Percentiles rank a stretch among this genome's conserved stretches.
phyloP scores from a whole-genome alignment of 1,140 invertebrate genomes.

The Ceratitis capitata region DNA sequence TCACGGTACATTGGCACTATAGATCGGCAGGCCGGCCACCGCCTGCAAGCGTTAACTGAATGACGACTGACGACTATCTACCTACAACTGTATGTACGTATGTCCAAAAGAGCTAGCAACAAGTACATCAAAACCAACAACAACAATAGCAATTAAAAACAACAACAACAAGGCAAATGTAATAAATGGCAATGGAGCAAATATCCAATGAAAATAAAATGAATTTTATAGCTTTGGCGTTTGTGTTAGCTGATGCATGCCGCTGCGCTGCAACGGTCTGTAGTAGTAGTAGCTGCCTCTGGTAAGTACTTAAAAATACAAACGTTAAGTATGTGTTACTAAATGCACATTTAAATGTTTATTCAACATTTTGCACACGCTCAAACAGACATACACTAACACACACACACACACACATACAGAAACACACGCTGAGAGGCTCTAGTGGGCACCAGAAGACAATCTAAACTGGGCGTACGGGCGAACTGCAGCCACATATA shows the following conservation, averaged over 20 bases:
- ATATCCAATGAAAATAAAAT: conserved; percentile 30
- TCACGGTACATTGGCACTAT: background rate
- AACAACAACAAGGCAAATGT: background rate
- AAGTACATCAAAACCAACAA: background rate
- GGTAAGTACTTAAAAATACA: conserved; percentile 32
- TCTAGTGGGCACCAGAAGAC: background rate
- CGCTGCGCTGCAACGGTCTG: background rate
- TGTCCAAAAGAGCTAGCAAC: conserved; percentile 18
- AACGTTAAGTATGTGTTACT: conserved; percentile 63
- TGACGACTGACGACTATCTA: no score
- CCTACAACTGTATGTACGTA: no score
- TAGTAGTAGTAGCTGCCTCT: background rate
- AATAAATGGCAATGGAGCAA: background rate
- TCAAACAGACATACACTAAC: background rate
- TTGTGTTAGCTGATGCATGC: background rate
- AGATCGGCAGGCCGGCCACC: background rate
- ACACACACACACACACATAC: background rate
- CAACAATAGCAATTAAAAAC: background rate
- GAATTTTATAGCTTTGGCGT: background rate
- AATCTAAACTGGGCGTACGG: background rate
- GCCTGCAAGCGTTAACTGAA: conserved; percentile 1
- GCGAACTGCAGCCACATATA: background rate
- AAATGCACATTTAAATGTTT: conserved; percentile 64
- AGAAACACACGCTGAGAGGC: background rate
- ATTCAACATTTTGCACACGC: background rate